phyloP scores from a whole-genome alignment of 2,888 invertebrate genomes.

The Balanococcus diminutus region DNA sequence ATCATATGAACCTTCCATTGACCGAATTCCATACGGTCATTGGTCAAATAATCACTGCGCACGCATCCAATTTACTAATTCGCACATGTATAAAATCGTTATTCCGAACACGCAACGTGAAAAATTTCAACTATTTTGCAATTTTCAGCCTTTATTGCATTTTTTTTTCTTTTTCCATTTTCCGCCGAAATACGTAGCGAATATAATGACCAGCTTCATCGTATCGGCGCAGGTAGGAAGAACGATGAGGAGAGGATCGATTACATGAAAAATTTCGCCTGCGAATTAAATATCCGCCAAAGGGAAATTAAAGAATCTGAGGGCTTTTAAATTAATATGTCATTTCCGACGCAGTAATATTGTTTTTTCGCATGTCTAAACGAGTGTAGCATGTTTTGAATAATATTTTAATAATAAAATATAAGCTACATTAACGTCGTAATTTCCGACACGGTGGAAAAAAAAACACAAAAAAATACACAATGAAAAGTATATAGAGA shows the following conservation, averaged over 20 bases:
- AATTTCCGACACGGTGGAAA: not conserved
- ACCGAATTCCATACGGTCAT: not conserved
- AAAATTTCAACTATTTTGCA: not conserved
- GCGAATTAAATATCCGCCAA: constrained; percentile 8
- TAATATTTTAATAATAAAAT: constrained; percentile 13
- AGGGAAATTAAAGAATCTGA: constrained; percentile 12
- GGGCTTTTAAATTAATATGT: constrained; percentile 17
- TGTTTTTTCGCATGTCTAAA: constrained; percentile 22
- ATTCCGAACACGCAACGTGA: not conserved
- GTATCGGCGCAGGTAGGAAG: not conserved
- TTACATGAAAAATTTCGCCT: constrained; percentile 17
- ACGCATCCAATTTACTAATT: not conserved
- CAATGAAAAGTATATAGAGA: not conserved
- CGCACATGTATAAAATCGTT: not conserved
- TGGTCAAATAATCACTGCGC: not conserved
- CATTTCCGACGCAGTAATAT: constrained; percentile 7
- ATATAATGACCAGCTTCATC: not conserved
- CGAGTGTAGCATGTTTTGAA: constrained; percentile 17
- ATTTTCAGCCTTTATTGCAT: not conserved
- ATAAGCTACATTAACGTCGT: constrained; percentile 2
- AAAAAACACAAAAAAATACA: not conserved
- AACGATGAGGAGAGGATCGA: not conserved
- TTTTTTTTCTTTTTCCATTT: not conserved
- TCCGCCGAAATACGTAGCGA: not conserved
- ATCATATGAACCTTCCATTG: not conserved